Base-by-base conservation (phyloP, 2,113 vertebrate genomes). In the Callocephalon fimbriatum region DNA sequence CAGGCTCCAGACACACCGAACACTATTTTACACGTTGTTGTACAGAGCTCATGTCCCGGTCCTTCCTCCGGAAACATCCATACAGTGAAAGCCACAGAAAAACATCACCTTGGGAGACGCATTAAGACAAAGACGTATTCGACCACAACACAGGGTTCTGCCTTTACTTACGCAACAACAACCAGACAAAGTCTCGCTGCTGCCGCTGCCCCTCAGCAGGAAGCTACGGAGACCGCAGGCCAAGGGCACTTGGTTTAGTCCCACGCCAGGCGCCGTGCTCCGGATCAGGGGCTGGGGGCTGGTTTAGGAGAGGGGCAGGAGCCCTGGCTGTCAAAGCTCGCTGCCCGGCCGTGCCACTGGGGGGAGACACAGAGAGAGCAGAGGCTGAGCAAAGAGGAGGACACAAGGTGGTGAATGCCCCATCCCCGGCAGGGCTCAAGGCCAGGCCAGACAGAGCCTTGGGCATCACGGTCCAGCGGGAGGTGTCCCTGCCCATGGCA, bases 251-350 rank as follows among this genome's bases (percentile, higher is more conserved):
- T 68, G 61, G 90, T 95, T 68, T 72, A 94, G 97, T 97, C 96
- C 97, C 27, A 1, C 58, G 26, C 37, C 44, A 5, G 70, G 73
- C 25, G 58, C 18, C 4, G 53, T 26, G 2, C 63, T 29, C 59
- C 6, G 1, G 12, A 25, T 99, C 99, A 99, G 1, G 99, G 99
- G 14, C 99, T 99, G 32, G 99, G 98, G 32, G 99, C 99, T 80
- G 99, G 99, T 93, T 99, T 98, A 23, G 99, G 99, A 35, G 99
- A 99, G 21, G 99, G 99, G 93, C 99, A 99, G 50, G 99, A 99
- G 44, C 99, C 98, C 97, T 99, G 99, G 95, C 99, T 99, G 98
- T 99, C 99, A 59, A 99, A 99, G 97, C 99, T 99, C 50, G 99
- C 99, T 23, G 99, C 99, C 84, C 99, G 99, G 81, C 99, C 99